Conservation (phyloP, 2,888 invertebrate genomes). For the Luperina nickerlii region DNA sequence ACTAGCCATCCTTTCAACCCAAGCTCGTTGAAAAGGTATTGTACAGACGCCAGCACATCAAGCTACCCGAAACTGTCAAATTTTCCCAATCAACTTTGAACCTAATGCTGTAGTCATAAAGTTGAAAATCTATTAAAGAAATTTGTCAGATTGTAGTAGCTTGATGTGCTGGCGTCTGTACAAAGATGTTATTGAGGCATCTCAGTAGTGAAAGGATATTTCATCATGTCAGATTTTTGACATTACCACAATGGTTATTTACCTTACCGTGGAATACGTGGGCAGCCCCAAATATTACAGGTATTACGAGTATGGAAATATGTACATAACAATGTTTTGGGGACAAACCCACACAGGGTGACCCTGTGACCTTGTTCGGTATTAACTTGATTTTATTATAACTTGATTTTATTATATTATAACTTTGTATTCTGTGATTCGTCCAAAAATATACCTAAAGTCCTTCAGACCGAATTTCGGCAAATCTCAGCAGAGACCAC, state of each 20-base stretch:
- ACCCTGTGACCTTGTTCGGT: neutral
- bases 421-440: neutral
- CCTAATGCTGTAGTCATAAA: no score
- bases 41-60: no score
- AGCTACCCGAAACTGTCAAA: no score
- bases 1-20: slow-evolving; percentile 16
- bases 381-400: neutral
- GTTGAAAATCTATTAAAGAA: no score
- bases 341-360: neutral
- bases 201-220: slow-evolving; percentile 68
- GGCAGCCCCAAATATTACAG: slow-evolving; percentile 16
- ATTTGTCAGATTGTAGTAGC: no score
- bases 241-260: slow-evolving; percentile 61
- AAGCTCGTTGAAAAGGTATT: slow-evolving; percentile 71
- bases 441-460: neutral
- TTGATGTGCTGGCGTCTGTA: no score
- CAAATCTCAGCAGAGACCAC: neutral
- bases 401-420: neutral
- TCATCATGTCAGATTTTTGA: slow-evolving; percentile 71
- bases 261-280: slow-evolving; percentile 36
- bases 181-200: slow-evolving; percentile 72
- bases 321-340: slow-evolving; percentile 24
- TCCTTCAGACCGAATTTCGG: neutral
- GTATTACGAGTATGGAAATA: slow-evolving; percentile 12
- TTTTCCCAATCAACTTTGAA: no score